A percentile compares a stretch with the other conserved stretches of the same genome.
These are phyloP conservation scores for Acanthurus leucopareius DNA, from an alignment of 2,797 vertebrate genomes.

Conservation along the genomic window DNA sequence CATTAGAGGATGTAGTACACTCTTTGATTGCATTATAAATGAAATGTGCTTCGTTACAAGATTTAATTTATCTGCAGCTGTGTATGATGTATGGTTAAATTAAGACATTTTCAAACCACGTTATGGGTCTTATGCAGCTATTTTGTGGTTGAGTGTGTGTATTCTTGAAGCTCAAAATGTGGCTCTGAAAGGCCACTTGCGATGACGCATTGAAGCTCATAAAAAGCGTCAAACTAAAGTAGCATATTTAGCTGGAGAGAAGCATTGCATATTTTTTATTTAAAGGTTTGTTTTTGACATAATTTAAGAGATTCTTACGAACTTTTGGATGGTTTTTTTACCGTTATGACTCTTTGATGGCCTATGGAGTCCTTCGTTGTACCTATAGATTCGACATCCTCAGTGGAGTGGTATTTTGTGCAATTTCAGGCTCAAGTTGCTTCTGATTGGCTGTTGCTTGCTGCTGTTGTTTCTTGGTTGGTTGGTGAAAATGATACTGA, in stretches of 20 bases:
- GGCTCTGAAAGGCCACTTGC: conserved; percentile 6
- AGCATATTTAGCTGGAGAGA: neutral
- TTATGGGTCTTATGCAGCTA: neutral
- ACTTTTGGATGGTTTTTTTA: too few species aligned
- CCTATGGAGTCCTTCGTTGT: too few species aligned
- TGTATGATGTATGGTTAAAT: neutral
- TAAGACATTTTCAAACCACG: neutral
- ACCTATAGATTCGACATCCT: too few species aligned
- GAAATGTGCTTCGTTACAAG: conserved; percentile 27
- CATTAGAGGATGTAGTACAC: conserved; percentile 36
- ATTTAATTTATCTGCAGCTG: conserved; percentile 11
- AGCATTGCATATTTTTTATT: neutral
- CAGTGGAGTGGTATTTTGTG: too few species aligned
- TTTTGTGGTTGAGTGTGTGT: neutral
- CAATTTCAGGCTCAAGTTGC: too few species aligned
- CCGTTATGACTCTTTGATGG: too few species aligned
- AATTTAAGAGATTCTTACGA: neutral
- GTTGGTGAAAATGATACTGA: too few species aligned
- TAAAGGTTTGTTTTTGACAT: neutral
- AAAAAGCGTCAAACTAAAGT: neutral
- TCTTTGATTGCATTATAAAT: conserved; percentile 54
- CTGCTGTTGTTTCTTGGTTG: too few species aligned
- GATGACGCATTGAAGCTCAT: neutral
- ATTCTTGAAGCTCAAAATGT: neutral
- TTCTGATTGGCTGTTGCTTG: too few species aligned